Evolutionary conservation across 2,888 invertebrate species (phyloP).

Genomic region (Erpobdella octoculata): DNA sequence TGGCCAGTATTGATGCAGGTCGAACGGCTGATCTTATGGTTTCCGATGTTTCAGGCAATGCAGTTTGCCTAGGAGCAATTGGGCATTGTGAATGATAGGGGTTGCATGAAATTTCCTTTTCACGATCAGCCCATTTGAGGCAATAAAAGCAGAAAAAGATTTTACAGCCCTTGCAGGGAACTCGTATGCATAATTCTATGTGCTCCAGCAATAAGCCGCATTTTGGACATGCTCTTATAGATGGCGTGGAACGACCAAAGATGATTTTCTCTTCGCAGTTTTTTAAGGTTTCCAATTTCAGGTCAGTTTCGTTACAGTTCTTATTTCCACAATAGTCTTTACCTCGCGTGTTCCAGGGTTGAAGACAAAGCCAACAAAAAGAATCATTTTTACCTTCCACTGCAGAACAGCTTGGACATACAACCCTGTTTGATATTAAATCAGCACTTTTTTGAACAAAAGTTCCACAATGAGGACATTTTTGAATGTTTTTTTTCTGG

Average conservation of each 20-base stretch:
- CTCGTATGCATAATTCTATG: background rate
- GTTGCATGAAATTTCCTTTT: background rate
- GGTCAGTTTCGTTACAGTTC: background rate
- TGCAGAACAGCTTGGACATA: slow-evolving; percentile 1
- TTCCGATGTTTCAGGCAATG: background rate
- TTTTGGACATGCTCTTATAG: slow-evolving; percentile 15
- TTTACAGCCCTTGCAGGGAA: slow-evolving; percentile 5
- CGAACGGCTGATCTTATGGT: too few relatives aligned
- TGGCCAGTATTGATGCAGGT: too few relatives aligned
- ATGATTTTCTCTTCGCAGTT: slow-evolving; percentile 19
- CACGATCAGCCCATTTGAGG: background rate
- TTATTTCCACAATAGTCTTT: background rate
- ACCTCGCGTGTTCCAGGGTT: background rate
- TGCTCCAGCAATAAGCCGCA: slow-evolving; percentile 15
- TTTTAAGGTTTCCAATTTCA: background rate
- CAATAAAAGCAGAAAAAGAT: slow-evolving; percentile 25
- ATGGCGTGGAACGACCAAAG: slow-evolving; percentile 4
- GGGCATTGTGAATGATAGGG: background rate
- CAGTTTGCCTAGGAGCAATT: background rate
- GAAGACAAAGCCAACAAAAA: slow-evolving; percentile 20
- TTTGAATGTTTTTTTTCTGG: background rate
- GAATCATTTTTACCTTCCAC: background rate
- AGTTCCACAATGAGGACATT: slow-evolving; percentile 3
- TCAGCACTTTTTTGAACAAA: background rate
- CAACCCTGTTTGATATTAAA: background rate